Base-by-base conservation (phyloP, 2,888 invertebrate species). In the Labia minor region DNA sequence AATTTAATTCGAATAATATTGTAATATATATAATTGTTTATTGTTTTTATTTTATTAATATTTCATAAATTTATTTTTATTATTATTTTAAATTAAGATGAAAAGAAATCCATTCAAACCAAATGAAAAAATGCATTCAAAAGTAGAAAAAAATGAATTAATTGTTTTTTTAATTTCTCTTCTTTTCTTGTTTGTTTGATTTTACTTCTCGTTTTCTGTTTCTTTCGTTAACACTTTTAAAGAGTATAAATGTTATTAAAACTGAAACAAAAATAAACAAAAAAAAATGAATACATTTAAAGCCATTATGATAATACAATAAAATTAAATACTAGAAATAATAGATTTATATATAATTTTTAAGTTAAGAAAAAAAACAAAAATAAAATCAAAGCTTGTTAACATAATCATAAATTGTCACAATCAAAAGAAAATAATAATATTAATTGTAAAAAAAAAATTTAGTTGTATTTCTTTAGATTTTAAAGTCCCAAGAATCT, bases 171-270 rank as follows among this genome's bases (percentile, higher is more conserved):
- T 77, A 86, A 77, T 90, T 90, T 75, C 88, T 89, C 81, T 90
- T 92, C 75, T 89, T 89, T 77, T 86, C 81, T 74, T 89, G 88
- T 76, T 92, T 68, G 83, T 86, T 89, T 74, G 85, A 87, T 78
- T 93, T 93, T 74, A 92, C 91, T 75, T 92, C 90, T 71, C 85
- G 83, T 73, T 86, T 88, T 69, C 81, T 78, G 72, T 92, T 87
- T 74, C 90, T 89, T 21, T 90, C 90, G 72, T 84, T 84, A 72
- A 92, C 80, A 66, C 89, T 89, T 77, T 85, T 87, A 79, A 90
- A 89, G 66, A 94, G 80, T 77, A 90, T 92, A 81, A 90, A 92
- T 69, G 89, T 88, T 78, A 93, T 90, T 80, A 92, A 90, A 69
- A 86, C 93, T 93, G 84, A 8, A 86, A 87, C 68, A 70, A 74